Base-by-base conservation (phyloP, 2,888 invertebrate species). In the Ochropleura leucogaster region DNA sequence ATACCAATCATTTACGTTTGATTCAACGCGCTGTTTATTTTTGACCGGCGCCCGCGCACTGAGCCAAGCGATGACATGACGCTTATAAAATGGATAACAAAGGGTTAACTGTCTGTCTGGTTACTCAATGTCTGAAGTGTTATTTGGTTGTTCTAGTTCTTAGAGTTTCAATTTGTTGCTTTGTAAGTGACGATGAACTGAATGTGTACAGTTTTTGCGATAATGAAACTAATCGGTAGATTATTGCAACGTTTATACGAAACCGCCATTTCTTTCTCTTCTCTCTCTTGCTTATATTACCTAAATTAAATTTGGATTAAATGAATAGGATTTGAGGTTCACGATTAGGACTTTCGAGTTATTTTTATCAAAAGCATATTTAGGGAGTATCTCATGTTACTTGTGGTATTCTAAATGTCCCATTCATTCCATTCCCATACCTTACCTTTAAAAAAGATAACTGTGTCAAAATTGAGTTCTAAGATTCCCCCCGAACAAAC, bases 21-120 rank as follows among this genome's bases (percentile, higher is more conserved):
- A 74, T 79, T 74, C 83, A 53, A n/a, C 46, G 72, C 51, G 40
- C 68, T 83, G 82, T 82, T 83, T 83, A 80, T 83, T 83, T 75
- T 79, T 65, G 55, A 68, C 10, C 67, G 71, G 66, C 79, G 79
- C 73, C 68, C 53, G 80, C 80, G 72, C 69, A 63, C 16, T 53
- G 53, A 67, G 75, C 81, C 84, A 72, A 63, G 57, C 64, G 74
- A 79, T 79, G 79, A 79, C 82, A 82, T 16, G 68, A 44, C 69
- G 74, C 79, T 72, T 83, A 68, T 83, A 72, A 75, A 75, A 57
- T 74, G 47, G 46, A 55, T 70, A 62, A 69, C 83, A 83, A 83
- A 79, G 68, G 80, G 71, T 64, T 70, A 40, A 64, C 62, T 59
- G 70, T 65, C 74, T 30, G 53, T 82, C 55, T 74, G 30, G 46